Conservation (phyloP, 1,140 invertebrate genomes). For the Zaprionus gabonicus region DNA sequence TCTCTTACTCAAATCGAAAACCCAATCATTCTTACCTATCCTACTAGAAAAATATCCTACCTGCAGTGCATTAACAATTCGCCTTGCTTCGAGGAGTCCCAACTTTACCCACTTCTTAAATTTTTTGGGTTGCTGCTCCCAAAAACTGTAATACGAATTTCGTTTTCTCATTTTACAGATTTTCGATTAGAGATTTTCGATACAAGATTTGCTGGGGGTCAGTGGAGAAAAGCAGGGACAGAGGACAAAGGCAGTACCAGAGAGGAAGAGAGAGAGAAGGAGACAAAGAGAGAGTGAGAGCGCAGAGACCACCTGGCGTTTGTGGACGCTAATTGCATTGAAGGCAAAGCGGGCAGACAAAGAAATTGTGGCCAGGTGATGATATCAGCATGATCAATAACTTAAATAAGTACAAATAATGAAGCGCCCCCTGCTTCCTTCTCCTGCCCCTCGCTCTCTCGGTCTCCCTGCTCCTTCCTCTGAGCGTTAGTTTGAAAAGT, state of each 20-base stretch:
- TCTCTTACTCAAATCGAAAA: no score
- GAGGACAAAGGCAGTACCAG: no score
- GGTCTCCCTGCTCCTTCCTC: not conserved
- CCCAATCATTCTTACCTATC: not conserved
- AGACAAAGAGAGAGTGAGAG: constrained; percentile 8
- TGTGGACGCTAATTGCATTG: constrained; percentile 75
- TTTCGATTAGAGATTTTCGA: constrained; percentile 62
- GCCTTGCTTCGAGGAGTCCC: not conserved
- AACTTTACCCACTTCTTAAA: not conserved
- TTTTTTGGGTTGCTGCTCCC: constrained; percentile 49
- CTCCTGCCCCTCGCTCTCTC: not conserved
- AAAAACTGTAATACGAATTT: constrained; percentile 67
- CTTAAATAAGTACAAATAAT: constrained; percentile 82
- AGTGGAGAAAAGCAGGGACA: constrained; percentile 6
- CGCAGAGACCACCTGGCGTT: constrained; percentile 73
- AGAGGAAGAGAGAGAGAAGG: constrained; percentile 14
- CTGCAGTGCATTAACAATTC: constrained; percentile 18
- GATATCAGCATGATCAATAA: constrained; percentile 83
- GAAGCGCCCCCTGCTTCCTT: constrained; percentile 1
- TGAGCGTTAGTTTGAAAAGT: constrained; percentile 49
- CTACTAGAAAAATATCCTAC: not conserved
- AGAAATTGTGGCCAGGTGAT: constrained; percentile 77
- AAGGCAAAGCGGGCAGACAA: constrained; percentile 57
- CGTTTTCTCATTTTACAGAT: constrained; percentile 56
- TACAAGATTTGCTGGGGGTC: constrained; percentile 5